Evolutionary conservation across 2,113 vertebrate species (phyloP).

Genomic region (Acanthochromis polyacanthus): DNA sequence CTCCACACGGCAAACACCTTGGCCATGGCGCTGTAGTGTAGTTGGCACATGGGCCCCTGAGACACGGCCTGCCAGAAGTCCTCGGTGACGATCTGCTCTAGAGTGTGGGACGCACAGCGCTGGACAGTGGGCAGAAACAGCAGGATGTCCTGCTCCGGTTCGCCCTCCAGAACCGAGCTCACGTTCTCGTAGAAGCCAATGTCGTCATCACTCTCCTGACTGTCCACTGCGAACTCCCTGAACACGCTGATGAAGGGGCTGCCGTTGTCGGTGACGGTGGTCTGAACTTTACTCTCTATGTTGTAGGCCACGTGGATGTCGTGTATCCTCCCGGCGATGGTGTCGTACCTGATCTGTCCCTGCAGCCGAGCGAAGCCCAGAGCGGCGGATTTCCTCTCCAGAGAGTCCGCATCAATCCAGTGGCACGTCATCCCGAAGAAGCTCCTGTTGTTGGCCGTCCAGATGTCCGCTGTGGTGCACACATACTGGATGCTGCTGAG

Average conservation of each 20-base stretch:
- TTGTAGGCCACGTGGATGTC: conserved; percentile 79
- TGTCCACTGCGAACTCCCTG: conserved; percentile 73
- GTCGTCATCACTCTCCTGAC: conserved; percentile 72
- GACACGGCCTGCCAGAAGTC: conserved; percentile 81
- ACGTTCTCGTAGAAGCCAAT: conserved; percentile 77
- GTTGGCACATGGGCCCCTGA: conserved; percentile 76
- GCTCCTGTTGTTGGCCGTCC: conserved; percentile 77
- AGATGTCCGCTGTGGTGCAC: conserved; percentile 83
- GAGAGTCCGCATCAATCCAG: conserved; percentile 73
- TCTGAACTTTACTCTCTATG: conserved; percentile 81
- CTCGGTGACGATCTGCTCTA: conserved; percentile 78
- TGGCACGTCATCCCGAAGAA: conserved; percentile 84
- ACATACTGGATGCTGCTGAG: conserved; percentile 75
- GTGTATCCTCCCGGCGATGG: conserved; percentile 74
- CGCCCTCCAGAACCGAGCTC: conserved; percentile 69
- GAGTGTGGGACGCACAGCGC: conserved; percentile 77
- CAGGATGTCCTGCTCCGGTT: conserved; percentile 78
- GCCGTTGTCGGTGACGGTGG: conserved; percentile 79
- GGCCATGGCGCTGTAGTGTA: conserved; percentile 77
- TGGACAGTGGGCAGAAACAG: conserved; percentile 78
- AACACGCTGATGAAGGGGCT: conserved; percentile 80
- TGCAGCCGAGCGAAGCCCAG: conserved; percentile 75
- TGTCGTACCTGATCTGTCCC: conserved; percentile 72
- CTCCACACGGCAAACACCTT: conserved; percentile 79
- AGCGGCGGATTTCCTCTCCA: conserved; percentile 81